Percentiles rank a stretch among this genome's conserved stretches.
Evolutionary conservation across 2,113 vertebrate species (phyloP).

Genomic region (Erythrolamprus reginae): DNA sequence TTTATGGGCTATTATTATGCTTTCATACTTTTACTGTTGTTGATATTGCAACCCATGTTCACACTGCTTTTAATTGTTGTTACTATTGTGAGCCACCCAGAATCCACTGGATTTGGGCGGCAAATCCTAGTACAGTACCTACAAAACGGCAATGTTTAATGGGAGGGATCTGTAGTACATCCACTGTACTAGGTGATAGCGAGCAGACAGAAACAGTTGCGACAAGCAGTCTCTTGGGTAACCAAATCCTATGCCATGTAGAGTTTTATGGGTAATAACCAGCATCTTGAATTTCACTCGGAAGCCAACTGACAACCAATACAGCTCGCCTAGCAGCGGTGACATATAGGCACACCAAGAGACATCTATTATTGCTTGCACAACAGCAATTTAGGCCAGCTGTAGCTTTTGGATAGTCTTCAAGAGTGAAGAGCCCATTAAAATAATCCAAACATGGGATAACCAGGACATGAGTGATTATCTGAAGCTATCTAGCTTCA

Average conservation of each 20-base stretch:
- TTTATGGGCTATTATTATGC: no score
- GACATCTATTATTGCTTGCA: neutral
- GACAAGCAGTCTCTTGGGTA: neutral
- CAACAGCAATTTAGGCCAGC: neutral
- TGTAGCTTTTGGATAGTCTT: neutral
- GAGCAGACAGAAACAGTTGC: neutral
- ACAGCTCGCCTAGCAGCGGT: neutral
- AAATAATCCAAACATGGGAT: neutral
- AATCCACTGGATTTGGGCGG: no score
- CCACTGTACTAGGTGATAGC: neutral
- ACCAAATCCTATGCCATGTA: neutral
- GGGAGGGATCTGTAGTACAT: neutral
- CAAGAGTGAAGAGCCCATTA: neutral
- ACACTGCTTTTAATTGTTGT: no score
- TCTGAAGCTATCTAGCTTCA: neutral
- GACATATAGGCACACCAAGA: neutral
- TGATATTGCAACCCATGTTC: no score
- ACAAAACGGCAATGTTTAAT: neutral
- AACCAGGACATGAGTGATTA: neutral
- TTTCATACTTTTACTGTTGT: no score
- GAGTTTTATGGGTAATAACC: neutral
- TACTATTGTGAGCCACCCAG: no score
- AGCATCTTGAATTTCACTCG: neutral
- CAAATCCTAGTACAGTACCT: no score
- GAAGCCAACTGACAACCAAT: neutral